A percentile compares a stretch with the other conserved stretches of the same genome.
These are phyloP conservation scores for Branchipolynoe longqiensis DNA, from an alignment of 2,888 invertebrate genomes.

Conservation along the genomic window DNA sequence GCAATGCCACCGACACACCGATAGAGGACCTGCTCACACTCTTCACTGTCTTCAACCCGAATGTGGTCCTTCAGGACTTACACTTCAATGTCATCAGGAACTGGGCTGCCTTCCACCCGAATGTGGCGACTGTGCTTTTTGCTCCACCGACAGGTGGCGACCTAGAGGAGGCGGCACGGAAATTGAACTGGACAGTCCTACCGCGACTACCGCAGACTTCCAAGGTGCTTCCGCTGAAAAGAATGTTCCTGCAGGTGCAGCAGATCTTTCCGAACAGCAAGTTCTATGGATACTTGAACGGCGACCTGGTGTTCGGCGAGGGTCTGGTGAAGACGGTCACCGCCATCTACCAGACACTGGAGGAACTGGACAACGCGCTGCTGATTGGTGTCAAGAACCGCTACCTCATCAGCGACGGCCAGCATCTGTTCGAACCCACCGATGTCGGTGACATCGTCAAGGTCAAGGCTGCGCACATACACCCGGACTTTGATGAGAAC, in stretches of 20 bases:
- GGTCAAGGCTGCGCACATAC: neutral
- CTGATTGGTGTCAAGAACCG: conserved; percentile 15
- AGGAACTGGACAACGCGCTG: conserved; percentile 2
- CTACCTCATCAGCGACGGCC: neutral
- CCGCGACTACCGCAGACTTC: neutral
- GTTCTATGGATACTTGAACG: conserved; percentile 18
- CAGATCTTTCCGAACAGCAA: conserved; percentile 10
- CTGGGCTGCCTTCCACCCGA: conserved; percentile 30
- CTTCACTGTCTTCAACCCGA: conserved; percentile 35
- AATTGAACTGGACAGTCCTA: conserved; percentile 27
- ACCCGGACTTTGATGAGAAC: conserved; percentile 34
- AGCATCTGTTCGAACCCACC: neutral
- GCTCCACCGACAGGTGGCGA: neutral
- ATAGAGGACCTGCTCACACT: conserved; percentile 15
- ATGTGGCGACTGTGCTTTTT: conserved; percentile 24
- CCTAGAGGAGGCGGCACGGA: neutral
- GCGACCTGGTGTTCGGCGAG: conserved; percentile 13
- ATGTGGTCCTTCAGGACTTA: neutral
- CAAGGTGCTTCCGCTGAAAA: conserved; percentile 9
- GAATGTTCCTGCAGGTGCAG: conserved; percentile 42
- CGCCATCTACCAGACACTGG: neutral
- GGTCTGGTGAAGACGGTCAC: conserved; percentile 1
- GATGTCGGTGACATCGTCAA: neutral
- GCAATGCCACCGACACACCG: neutral
- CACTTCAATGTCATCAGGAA: conserved; percentile 38